Evolutionary conservation across 2,797 vertebrate genomes (phyloP).

Genomic region (Pitangus sulphuratus): DNA sequence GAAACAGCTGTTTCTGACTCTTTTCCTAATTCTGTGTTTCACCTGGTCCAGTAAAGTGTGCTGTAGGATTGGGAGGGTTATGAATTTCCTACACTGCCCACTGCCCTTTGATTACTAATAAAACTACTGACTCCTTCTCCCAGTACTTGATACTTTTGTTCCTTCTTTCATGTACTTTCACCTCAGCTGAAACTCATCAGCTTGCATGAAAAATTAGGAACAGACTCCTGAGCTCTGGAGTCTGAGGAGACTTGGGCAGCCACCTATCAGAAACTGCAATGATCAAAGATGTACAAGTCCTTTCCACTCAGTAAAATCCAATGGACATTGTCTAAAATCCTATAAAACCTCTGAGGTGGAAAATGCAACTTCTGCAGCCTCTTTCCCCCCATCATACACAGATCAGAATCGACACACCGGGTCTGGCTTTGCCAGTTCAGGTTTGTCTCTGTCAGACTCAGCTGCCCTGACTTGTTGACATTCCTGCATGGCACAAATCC

Average conservation of each 20-base stretch:
- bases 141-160: not conserved
- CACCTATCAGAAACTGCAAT: not conserved
- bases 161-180: not conserved
- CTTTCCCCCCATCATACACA: not conserved
- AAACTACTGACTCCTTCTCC: not conserved
- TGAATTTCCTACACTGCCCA: not conserved
- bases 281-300: not conserved
- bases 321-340: not conserved
- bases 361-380: not conserved
- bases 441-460: accelerated
- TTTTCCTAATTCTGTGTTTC: not conserved
- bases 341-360: not conserved
- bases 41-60: not conserved
- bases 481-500: not conserved
- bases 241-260: not conserved
- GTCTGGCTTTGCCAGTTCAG: not conserved
- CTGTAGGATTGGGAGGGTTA: not conserved
- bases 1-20: not conserved
- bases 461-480: not conserved
- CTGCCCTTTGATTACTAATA: not conserved
- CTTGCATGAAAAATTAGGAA: not conserved
- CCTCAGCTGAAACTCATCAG: not conserved
- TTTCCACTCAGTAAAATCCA: not conserved
- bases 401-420: not conserved
- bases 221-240: not conserved